phyloP scores from a whole-genome alignment of 2,888 invertebrate species.

The Cheilosia grossa region DNA sequence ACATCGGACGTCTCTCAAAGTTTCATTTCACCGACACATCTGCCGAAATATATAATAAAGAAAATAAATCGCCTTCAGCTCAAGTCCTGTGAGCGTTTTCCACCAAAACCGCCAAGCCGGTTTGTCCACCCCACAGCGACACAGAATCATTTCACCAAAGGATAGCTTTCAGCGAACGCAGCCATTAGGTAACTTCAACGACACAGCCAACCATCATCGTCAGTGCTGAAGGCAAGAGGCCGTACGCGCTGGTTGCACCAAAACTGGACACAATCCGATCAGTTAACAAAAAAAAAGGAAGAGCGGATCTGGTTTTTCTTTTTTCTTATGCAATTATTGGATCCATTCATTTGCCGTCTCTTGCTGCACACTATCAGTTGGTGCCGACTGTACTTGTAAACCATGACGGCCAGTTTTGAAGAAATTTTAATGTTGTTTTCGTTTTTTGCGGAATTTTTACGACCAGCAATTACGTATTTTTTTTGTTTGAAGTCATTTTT shows the following conservation, averaged over 20 bases:
- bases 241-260: constrained; percentile 38
- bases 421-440: constrained; percentile 66
- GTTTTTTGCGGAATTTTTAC: constrained; percentile 67
- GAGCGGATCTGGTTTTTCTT: constrained; percentile 55
- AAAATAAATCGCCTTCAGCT: constrained; percentile 16
- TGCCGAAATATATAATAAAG: constrained; percentile 52
- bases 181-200: constrained; percentile 53
- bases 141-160: constrained; percentile 45
- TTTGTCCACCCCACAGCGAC: constrained; percentile 14
- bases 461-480: constrained; percentile 40
- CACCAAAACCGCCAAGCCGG: constrained; percentile 31
- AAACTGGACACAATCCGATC: constrained; percentile 67
- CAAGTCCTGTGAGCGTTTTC: constrained; percentile 17
- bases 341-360: constrained; percentile 30
- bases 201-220: constrained; percentile 23
- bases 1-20: not conserved
- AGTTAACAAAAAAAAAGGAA: not conserved
- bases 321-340: constrained; percentile 64
- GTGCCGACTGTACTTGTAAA: constrained; percentile 34
- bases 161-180: constrained; percentile 32
- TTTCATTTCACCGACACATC: constrained; percentile 44
- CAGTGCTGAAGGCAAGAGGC: constrained; percentile 44
- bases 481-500: not conserved
- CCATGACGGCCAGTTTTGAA: constrained; percentile 44
- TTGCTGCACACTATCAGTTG: not conserved